Evolutionary conservation across 1,140 invertebrate genomes (phyloP), one percentile per base, ranked within the genome.

Genomic region (Gryon sp.): DNA sequence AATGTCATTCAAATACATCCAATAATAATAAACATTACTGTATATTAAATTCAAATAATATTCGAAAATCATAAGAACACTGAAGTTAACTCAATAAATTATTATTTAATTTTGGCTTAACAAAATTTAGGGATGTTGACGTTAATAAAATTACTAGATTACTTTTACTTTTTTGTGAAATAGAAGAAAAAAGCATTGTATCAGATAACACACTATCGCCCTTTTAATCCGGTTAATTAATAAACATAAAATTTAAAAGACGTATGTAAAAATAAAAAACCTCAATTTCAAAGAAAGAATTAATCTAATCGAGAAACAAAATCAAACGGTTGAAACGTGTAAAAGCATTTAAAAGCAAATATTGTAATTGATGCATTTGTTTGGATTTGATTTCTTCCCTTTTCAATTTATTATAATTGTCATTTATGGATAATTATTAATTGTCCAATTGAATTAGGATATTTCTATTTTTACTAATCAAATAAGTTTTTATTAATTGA

Each of bases 281-380:
- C 26, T n/a, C n/a, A n/a, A n/a, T n/a, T n/a, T n/a, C 4, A 28
- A 28, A 5, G 6, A 20, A n/a, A n/a, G n/a, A n/a, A n/a, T n/a
- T n/a, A n/a, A n/a, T n/a, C n/a, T n/a, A 43, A 7, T 40, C 14
- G 52, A 43, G 24, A 14, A 57, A 57, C 40, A 59, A 14, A 60
- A 60, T 60, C 32, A 60, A 43, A 30, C 20, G n/a, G 26, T 32
- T 43, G 26, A 50, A 63, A 65, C 28, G 16, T 28, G 36, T 57
- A 32, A 43, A 30, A 48, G 40, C 38, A 63, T 73, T 30, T 55
- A 48, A 2, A 50, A 41, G 59, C 78, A 74, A 80, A 81, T 84
- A 81, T 84, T 84, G 83, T 84, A 74, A 84, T 79, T 52, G 78
- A 65, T 76, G 74, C 76, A 36, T 65, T 74, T 73, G 69, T 76